Evolutionary conservation across 2,797 vertebrate genomes (phyloP), one percentile per base, ranked within the genome.

Genomic region (Synaphobranchus kaupii): DNA sequence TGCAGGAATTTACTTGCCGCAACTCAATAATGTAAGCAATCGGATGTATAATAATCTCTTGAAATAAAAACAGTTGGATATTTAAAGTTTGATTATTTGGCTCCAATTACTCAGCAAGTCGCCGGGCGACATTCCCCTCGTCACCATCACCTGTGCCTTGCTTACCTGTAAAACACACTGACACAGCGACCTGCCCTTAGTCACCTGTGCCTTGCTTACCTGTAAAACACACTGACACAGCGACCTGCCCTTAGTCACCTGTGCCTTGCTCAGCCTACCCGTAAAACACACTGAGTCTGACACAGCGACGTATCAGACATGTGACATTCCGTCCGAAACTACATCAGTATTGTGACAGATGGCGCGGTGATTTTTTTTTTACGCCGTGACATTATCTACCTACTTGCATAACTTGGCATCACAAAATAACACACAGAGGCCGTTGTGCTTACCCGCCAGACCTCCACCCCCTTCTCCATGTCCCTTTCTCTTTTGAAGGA

Each of bases 401-500:
- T 31, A 58, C 25, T 58, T 58, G 83, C 83, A 39, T 84, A 66
- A 84, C 31, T 44, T 63, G 22, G 34, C 56, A 12, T 66, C 28
- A 8, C 39, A 66, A 58, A 63, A 84, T 84, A 20, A 84, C 66
- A 22, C 34, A 44, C 28, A 60, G 31, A 47, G 10, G 84, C 5
- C 25, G 84, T 68, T 28, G 34, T 76, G 12, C 97, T 97, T 94
- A 98, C 98, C 98, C 0, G 98, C 97, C 87, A 98, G 96, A 12
- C 98, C 98, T 88, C 97, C 97, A 90, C 98, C 97, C 91, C 97
- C 97, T 83, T 97, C 97, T 31, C 98, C 97, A 89, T 98, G 98
- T 87, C 98, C 98, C 92, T 98, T 99, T 90, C 98, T 96, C 91
- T 97, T 96, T 96, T 99, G 98, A 84, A 99, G 96, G 92, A 99